These are phyloP conservation scores for Empidonax alnorum DNA, from an alignment of 2,113 vertebrate species.

Conservation along the genomic window DNA sequence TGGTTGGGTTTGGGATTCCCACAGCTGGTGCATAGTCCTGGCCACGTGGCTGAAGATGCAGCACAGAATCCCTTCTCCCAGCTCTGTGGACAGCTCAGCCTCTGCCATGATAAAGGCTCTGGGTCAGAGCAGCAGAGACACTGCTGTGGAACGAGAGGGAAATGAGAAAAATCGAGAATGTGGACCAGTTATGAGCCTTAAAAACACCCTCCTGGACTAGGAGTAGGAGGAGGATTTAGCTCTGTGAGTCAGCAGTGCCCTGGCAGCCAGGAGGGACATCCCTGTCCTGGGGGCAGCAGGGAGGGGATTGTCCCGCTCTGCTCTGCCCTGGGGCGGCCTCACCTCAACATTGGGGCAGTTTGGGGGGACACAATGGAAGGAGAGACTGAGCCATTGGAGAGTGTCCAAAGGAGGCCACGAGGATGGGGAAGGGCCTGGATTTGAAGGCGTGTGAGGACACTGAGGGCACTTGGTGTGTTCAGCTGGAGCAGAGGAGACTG, in stretches of 20 bases:
- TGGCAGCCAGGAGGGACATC: not conserved
- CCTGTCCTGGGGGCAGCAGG: not conserved
- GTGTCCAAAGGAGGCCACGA: not conserved
- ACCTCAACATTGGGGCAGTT: not conserved
- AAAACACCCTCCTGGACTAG: not conserved
- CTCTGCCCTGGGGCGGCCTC: not conserved
- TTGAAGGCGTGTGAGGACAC: not conserved
- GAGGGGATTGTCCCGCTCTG: not conserved
- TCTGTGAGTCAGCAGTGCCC: not conserved
- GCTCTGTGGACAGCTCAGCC: rapidly evolving
- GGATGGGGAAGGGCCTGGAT: not conserved
- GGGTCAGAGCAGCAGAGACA: not conserved
- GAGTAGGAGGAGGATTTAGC: not conserved
- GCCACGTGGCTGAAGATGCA: not conserved
- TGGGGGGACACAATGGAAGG: not conserved
- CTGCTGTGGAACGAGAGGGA: not conserved
- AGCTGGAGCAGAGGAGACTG: not conserved
- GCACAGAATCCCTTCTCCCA: not conserved
- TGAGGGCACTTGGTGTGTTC: not conserved
- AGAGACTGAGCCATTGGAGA: not conserved
- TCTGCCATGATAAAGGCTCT: not conserved
- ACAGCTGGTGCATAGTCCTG: not conserved
- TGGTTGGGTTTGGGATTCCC: not conserved
- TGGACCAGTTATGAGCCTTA: not conserved
- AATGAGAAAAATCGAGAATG: rapidly evolving